Evolutionary conservation across 2,113 vertebrate species (phyloP), one percentile per base, ranked within the genome.

Genomic region (Chamaetylas fuelleborni): DNA sequence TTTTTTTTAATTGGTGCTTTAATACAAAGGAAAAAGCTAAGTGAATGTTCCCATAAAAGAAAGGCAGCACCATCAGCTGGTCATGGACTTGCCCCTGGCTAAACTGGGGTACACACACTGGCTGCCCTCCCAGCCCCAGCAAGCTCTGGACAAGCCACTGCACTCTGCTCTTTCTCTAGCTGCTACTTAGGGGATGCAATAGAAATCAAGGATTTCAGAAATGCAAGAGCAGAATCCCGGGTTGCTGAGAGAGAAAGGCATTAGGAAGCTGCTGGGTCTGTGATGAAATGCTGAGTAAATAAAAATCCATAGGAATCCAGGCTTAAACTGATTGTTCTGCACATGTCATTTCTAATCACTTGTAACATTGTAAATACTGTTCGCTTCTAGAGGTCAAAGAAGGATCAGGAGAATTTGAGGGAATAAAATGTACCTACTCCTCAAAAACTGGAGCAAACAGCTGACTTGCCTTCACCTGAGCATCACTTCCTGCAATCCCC

Each of bases 21-120:
- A 66, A 22, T 38, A 51, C 23, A 47, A 65, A 81, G 42, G 25
- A 50, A 60, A 67, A 31, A 56, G 11, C 5, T 33, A 22, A 40
- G 13, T 29, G 24, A 67, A 34, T 26, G 43, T 56, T 31, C 50
- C 29, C 12, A 16, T 25, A 9, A 45, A 61, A 50, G 36, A 64
- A 72, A 65, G 33, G 19, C 20, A 34, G 33, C 17, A 36, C 22
- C 42, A 47, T 18, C 29, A n/a, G 14, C 29, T n/a, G 19, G 8
- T 34, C 31, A 14, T 50, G 48, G 66, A 36, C 26, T 57, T 7
- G 5, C 24, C 1, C 1, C 38, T 57, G 70, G 36, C 38, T 54
- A 48, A 62, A 34, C 8, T 1, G 3, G 20, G 10, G 8, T 31
- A 15, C 12, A 2, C 19, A 6, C 2, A 0, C 19, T 26, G 31